Base-by-base conservation (phyloP, 1,140 invertebrate genomes). In the Cardiocondyla obscurior region DNA sequence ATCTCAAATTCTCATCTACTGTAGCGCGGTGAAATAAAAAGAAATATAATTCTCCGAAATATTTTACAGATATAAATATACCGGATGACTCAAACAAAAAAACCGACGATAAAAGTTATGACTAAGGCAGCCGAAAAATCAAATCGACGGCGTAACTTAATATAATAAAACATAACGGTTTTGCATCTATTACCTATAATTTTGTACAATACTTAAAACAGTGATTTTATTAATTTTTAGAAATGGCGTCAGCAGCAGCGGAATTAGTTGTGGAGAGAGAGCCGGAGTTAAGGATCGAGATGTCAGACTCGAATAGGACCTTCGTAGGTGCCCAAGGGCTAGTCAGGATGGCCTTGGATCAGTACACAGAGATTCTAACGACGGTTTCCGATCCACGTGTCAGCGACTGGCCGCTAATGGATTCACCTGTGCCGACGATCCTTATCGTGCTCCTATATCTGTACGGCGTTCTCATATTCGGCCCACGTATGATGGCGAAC, bases 351-450 rank as follows among this genome's bases (percentile, higher is more conserved):
- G 95, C 95, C 30, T 90, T 95, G 58, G 95, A 96, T 81, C 94
- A 95, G 86, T 96, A 96, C 85, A 93, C 91, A 90, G 95, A 92
- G 93, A 96, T 94, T 90, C 94, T 90, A 90, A 95, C 91, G 86
- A 95, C 93, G 83, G 92, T 95, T 93, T 84, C 94, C 96, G 98
- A 99, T 95, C 97, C 97, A 2, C 94, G 98, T 85, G 98, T 99
- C 36, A 96, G 96, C 91, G 96, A 97, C 92, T 99, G 98, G 97
- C 96, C 97, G 0, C 93, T 99, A 0, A 99, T 99, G 97, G 96
- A 97, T 74, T 97, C 97, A 39, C 98, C 98, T 0, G 94, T 98
- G 60, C 97, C 98, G 0, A 98, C 98, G 0, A 91, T 99, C 2
- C 93, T 96, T 10, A 96, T 98, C 93, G 97, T 98, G 25, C 91